These are phyloP conservation scores for Toxotes jaculatrix DNA, from an alignment of 2,113 vertebrate species.

Conservation along the genomic window DNA sequence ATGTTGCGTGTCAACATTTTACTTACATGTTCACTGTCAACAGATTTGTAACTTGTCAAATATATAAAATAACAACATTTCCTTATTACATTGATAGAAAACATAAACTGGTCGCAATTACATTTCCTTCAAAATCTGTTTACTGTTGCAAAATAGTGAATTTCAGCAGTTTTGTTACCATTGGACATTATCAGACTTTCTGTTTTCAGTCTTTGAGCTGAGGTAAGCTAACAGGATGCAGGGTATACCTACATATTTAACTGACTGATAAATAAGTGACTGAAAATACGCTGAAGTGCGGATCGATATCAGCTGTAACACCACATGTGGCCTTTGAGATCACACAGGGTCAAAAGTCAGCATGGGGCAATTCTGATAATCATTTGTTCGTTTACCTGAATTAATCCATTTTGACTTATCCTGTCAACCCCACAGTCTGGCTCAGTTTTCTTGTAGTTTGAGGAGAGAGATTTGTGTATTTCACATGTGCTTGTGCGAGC, in stretches of 20 bases:
- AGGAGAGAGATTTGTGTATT: conserved; percentile 45
- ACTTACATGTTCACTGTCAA: background rate
- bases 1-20: background rate
- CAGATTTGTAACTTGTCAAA: background rate
- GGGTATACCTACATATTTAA: background rate
- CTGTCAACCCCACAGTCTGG: conserved; percentile 44
- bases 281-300: background rate
- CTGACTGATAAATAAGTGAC: background rate
- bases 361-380: conserved; percentile 38
- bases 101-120: background rate
- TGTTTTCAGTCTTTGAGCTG: background rate
- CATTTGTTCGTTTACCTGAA: conserved; percentile 40
- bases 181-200: background rate
- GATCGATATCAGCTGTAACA: conserved; percentile 27
- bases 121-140: background rate
- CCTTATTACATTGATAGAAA: no score
- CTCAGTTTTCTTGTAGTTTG: conserved; percentile 40
- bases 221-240: no score
- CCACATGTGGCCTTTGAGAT: conserved; percentile 21
- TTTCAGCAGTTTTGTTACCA: background rate
- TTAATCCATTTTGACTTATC: conserved; percentile 62
- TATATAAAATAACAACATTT: background rate
- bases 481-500: conserved; percentile 32
- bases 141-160: background rate
- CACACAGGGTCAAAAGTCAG: conserved; percentile 42